Conservation (phyloP, 2,888 invertebrate species). For the Caenorhabditis wallacei region DNA sequence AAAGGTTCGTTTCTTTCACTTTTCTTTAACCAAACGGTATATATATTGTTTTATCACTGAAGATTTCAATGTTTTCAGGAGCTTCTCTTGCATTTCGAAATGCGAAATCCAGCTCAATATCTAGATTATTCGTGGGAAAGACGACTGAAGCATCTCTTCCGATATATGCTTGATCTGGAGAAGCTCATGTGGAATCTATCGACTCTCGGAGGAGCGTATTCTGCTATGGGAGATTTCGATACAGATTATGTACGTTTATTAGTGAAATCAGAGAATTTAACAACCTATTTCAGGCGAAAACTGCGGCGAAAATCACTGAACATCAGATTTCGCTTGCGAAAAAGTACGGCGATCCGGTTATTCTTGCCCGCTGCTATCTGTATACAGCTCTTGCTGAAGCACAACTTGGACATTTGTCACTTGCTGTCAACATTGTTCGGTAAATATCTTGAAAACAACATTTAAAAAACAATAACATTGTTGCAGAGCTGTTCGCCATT, state of each 20-base stretch:
- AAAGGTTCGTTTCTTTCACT: background rate
- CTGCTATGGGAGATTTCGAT: slow-evolving; percentile 93
- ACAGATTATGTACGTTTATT: slow-evolving; percentile 54
- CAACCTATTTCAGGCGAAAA: slow-evolving; percentile 88
- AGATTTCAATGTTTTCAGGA: slow-evolving; percentile 42
- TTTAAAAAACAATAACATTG: background rate
- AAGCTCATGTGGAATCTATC: slow-evolving; percentile 95
- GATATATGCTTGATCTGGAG: slow-evolving; percentile 87
- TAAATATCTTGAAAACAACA: background rate
- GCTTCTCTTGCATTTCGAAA: slow-evolving; percentile 20
- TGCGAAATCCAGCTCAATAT: slow-evolving; percentile 33
- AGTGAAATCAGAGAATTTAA: background rate
- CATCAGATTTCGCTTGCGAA: slow-evolving; percentile 91
- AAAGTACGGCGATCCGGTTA: slow-evolving; percentile 90
- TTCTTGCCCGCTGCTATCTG: slow-evolving; percentile 90
- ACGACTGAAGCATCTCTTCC: slow-evolving; percentile 61
- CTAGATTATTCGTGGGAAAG: slow-evolving; percentile 63
- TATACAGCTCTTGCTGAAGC: slow-evolving; percentile 93
- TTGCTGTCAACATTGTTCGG: slow-evolving; percentile 65
- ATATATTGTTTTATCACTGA: too few relatives aligned
- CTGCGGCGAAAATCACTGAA: slow-evolving; percentile 87
- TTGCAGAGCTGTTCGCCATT: slow-evolving; percentile 37
- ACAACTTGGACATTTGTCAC: slow-evolving; percentile 88
- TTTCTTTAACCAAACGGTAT: background rate
- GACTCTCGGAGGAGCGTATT: slow-evolving; percentile 96